Evolutionary conservation across 1,140 invertebrate species (phyloP), one percentile per base, ranked within the genome.

Genomic region (Arion vulgaris): DNA sequence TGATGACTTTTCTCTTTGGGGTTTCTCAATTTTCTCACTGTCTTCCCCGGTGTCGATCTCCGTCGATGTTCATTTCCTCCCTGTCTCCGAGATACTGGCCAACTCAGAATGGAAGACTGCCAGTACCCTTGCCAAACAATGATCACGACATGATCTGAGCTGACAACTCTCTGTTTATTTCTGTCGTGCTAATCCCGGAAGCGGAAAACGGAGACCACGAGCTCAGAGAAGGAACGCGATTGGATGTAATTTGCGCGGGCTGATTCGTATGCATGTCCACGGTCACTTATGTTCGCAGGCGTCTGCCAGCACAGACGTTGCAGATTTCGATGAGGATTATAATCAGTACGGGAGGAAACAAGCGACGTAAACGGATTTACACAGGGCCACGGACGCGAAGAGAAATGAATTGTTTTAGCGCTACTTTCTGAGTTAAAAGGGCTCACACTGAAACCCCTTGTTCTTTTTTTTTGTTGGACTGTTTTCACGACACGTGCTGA

Each of bases 201-300:
- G 32, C 74, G 74, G 74, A 76, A 78, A 68, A 19, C 62, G 76
- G 53, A 68, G 57, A 78, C 76, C 76, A 34, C 51, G n/a, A 34
- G 28, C 32, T n/a, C 17, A 34, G 51, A 34, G 15, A 78, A n/a
- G 32, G 76, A 62, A 78, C 19, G 76, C 76, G 76, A 78, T 78
- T 78, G 76, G 76, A 57, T 78, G 66, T 78, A 78, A 78, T 78
- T 78, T 78, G 76, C 76, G 76, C 53, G 76, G 45, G 76, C 62
- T 78, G 76, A 78, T 78, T 78, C 76, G 76, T 78, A 78, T 78
- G 76, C 76, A 78, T 78, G 76, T 78, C 53, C 76, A 78, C 76
- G 57, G 34, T 13, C 49, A 26, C 76, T 78, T n/a, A 53, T 36
- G 57, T 2, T 45, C 36, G 32, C 62, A 66, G 53, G 53, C 57